These are phyloP conservation scores for Tetrapedia diversipes DNA, from an alignment of 2,888 invertebrate genomes.

Conservation along the genomic window DNA sequence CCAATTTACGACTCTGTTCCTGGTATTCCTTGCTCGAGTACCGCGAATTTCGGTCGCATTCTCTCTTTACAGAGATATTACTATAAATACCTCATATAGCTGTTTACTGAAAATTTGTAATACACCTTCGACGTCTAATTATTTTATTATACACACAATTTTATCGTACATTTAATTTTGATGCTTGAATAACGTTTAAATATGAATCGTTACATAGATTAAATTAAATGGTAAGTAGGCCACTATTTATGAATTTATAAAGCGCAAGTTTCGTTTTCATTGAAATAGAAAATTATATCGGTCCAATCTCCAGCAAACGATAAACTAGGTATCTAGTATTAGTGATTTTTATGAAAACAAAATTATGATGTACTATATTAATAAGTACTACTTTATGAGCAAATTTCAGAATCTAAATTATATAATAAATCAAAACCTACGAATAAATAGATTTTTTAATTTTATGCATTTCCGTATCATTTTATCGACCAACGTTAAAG, in stretches of 20 bases:
- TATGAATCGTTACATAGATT: too few species aligned
- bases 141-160: too few species aligned
- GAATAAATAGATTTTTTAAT: neutral
- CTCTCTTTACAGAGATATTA: neutral
- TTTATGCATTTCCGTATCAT: neutral
- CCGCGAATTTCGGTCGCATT: conserved; percentile 24
- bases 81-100: too few species aligned
- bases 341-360: neutral
- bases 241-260: too few species aligned
- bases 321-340: conserved; percentile 41
- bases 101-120: too few species aligned
- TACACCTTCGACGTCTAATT: too few species aligned
- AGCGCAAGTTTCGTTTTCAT: neutral
- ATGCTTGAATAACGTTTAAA: too few species aligned
- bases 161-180: too few species aligned
- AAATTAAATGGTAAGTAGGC: too few species aligned
- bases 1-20: conserved; percentile 57
- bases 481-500: conserved; percentile 31
- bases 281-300: too few species aligned
- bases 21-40: conserved; percentile 4
- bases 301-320: conserved; percentile 23
- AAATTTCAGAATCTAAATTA: neutral
- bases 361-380: neutral
- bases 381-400: too few species aligned
- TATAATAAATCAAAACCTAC: too few species aligned